These are phyloP conservation scores for Toxostoma redivivum DNA, from an alignment of 2,113 vertebrate genomes.

Conservation along the genomic window DNA sequence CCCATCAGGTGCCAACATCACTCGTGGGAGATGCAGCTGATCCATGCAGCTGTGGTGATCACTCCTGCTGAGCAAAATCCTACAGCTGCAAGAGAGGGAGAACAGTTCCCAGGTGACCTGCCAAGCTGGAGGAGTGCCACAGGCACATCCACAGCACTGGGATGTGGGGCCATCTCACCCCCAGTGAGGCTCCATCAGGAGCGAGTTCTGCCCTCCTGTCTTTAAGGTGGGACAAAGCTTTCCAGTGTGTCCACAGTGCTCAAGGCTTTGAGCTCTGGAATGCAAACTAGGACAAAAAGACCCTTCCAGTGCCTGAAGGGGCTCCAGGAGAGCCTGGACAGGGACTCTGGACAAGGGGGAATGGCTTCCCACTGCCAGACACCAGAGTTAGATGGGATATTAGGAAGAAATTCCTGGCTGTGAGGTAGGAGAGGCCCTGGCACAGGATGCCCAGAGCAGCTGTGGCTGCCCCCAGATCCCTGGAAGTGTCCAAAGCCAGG, in stretches of 20 bases:
- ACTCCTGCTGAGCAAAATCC: not conserved
- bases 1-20: rapidly evolving
- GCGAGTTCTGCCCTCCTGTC: not conserved
- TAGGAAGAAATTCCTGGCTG: not conserved
- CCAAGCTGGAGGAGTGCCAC: not conserved
- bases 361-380: not conserved
- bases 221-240: not conserved
- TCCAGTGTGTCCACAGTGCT: not conserved
- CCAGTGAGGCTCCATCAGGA: not conserved
- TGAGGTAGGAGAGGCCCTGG: rapidly evolving
- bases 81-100: not conserved
- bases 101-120: not conserved
- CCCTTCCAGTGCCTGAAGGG: not conserved
- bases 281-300: not conserved
- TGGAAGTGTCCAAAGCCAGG: not conserved
- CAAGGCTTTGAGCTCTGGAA: not conserved
- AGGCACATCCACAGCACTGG: not conserved
- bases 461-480: not conserved
- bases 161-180: not conserved
- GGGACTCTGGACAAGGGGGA: not conserved
- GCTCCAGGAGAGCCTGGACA: not conserved
- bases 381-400: not conserved
- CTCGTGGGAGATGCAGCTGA: rapidly evolving
- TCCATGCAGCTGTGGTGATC: not conserved
- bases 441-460: not conserved